These are phyloP conservation scores for Synergus laeviventris DNA, from an alignment of 2,888 invertebrate genomes.

Conservation along the genomic window DNA sequence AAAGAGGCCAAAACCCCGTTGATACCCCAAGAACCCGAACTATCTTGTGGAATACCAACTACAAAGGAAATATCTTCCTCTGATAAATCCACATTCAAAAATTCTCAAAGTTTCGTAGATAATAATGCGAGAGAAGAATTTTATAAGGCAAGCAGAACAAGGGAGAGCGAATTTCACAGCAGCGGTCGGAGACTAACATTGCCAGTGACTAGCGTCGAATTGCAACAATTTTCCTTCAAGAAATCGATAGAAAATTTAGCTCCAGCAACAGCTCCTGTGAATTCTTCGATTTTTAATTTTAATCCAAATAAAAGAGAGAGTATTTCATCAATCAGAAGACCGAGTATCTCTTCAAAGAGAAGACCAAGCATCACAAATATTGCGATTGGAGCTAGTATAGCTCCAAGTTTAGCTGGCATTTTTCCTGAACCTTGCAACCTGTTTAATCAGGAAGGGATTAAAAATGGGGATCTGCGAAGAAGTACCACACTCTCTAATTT, in stretches of 20 bases:
- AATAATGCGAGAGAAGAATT: background rate
- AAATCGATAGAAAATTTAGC: background rate
- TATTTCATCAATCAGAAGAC: conserved; percentile 61
- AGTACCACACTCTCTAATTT: conserved; percentile 71
- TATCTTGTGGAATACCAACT: background rate
- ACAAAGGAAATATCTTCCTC: background rate
- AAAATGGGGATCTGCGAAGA: conserved; percentile 58
- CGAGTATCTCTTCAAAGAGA: conserved; percentile 59
- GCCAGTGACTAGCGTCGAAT: conserved; percentile 44
- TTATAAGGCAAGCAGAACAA: background rate
- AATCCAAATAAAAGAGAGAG: background rate
- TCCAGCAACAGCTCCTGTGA: background rate
- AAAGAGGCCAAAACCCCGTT: conserved; percentile 18
- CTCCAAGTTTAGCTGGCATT: conserved; percentile 66
- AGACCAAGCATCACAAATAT: conserved; percentile 71
- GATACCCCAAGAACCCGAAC: background rate
- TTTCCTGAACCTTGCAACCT: conserved; percentile 62
- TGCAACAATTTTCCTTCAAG: background rate
- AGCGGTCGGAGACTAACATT: conserved; percentile 50
- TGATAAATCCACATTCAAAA: background rate
- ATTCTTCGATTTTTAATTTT: conserved; percentile 16
- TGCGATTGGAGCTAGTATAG: conserved; percentile 70
- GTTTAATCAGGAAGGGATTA: conserved; percentile 40
- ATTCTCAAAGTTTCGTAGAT: background rate
- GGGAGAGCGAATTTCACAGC: conserved; percentile 3